These are phyloP conservation scores for Notolepis coatsorum DNA, from an alignment of 2,797 vertebrate species.

Conservation along the genomic window DNA sequence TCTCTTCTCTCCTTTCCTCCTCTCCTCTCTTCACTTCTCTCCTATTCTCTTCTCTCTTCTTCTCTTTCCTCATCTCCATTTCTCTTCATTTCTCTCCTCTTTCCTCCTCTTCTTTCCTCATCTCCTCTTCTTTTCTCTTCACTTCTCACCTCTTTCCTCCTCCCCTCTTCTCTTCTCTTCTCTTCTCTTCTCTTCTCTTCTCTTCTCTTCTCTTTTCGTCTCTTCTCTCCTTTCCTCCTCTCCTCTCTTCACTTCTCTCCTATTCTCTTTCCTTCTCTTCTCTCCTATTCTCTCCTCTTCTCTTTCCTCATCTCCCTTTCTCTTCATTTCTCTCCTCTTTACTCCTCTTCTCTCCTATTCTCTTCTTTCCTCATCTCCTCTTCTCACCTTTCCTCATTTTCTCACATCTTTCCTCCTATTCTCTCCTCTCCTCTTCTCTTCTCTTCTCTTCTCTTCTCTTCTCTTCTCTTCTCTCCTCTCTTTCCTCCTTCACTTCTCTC, in stretches of 20 bases:
- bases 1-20: too few relatives aligned
- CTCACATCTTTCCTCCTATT: background rate
- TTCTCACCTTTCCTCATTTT: too few relatives aligned
- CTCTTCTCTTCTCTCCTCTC: background rate
- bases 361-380: background rate
- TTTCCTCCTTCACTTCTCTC: background rate
- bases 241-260: background rate
- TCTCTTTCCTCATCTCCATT: too few relatives aligned
- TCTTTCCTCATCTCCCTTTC: background rate
- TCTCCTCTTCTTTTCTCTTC: background rate
- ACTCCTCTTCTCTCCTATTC: background rate
- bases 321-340: background rate
- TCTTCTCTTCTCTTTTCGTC: background rate
- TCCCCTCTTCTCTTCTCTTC: background rate
- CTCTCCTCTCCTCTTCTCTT: background rate
- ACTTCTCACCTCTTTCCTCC: background rate
- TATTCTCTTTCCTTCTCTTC: background rate
- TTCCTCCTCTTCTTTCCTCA: background rate
- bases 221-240: background rate
- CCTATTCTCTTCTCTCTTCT: too few relatives aligned
- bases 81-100: background rate
- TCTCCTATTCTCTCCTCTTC: background rate
- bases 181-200: background rate
- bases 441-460: background rate
- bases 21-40: too few relatives aligned